phyloP scores from a whole-genome alignment of 23 tunicate species.

The Ascidia mentula region DNA sequence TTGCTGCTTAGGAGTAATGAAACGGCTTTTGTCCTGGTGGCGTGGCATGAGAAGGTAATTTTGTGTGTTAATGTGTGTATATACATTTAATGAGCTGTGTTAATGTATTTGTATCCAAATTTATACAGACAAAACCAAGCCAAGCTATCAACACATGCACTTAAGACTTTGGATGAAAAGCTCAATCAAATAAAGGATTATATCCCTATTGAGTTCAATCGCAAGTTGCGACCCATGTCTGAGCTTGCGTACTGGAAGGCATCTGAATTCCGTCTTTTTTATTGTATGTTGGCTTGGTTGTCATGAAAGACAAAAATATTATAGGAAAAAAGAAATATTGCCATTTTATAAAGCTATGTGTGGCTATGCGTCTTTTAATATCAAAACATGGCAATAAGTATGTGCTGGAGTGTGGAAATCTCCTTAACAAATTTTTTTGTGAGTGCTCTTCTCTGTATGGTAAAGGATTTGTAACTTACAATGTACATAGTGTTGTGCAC shows the following conservation, averaged over 20 bases:
- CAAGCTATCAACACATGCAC: background rate
- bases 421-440: too few relatives aligned
- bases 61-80: background rate
- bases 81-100: background rate
- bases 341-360: too few relatives aligned
- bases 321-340: too few relatives aligned
- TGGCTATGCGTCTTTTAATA: too few relatives aligned
- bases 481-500: too few relatives aligned
- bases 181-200: background rate
- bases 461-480: too few relatives aligned
- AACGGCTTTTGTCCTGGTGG: constrained; percentile 31
- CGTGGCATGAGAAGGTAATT: constrained; percentile 2
- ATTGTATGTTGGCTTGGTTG: too few relatives aligned
- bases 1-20: constrained; percentile 32
- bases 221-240: constrained; percentile 6
- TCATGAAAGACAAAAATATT: too few relatives aligned
- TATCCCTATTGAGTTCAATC: constrained; percentile 30
- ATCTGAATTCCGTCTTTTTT: too few relatives aligned
- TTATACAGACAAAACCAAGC: background rate
- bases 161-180: background rate
- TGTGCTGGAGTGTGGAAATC: too few relatives aligned
- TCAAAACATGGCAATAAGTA: too few relatives aligned
- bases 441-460: too few relatives aligned
- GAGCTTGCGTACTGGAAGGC: constrained; percentile 47
- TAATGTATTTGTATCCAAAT: background rate